Percentiles rank a stretch among this genome's conserved stretches.
phyloP scores from a whole-genome alignment of 2,888 invertebrate genomes.

The Cheilosia grossa region DNA sequence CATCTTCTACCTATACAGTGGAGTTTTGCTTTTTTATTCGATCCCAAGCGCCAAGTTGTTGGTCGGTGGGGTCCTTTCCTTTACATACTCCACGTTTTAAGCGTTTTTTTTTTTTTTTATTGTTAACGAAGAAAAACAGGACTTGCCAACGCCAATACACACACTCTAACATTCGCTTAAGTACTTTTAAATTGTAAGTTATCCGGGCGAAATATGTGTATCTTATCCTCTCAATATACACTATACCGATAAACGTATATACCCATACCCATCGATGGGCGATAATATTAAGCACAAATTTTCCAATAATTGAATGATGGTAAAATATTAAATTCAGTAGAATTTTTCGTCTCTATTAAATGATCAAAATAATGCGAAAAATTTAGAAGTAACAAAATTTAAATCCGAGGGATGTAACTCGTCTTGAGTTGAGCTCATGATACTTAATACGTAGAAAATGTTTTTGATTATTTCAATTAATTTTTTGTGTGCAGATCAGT shows the following conservation, averaged over 20 bases:
- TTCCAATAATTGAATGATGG: conserved; percentile 73
- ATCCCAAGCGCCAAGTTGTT: conserved; percentile 12
- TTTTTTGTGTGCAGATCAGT: no score
- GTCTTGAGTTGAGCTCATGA: no score
- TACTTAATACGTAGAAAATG: no score
- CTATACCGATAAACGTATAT: background rate
- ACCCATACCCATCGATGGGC: conserved; percentile 13
- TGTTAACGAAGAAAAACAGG: conserved; percentile 31
- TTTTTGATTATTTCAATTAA: no score
- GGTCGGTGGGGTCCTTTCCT: conserved; percentile 31
- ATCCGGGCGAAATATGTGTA: conserved; percentile 59
- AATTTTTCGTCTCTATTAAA: conserved; percentile 29
- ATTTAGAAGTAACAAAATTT: background rate
- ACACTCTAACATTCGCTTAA: conserved; percentile 50
- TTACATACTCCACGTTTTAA: conserved; percentile 16
- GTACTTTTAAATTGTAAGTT: conserved; percentile 74
- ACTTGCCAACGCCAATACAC: conserved; percentile 51
- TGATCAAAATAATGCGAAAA: conserved; percentile 16
- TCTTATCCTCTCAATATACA: conserved; percentile 13
- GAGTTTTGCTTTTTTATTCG: conserved; percentile 41
- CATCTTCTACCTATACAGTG: conserved; percentile 59
- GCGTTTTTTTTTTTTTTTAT: conserved; percentile 68
- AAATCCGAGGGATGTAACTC: no score
- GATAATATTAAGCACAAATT: conserved; percentile 61
- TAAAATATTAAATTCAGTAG: conserved; percentile 69